These are phyloP conservation scores for Sphyrna mokarran DNA, from an alignment of 2,113 vertebrate species.

Conservation along the genomic window DNA sequence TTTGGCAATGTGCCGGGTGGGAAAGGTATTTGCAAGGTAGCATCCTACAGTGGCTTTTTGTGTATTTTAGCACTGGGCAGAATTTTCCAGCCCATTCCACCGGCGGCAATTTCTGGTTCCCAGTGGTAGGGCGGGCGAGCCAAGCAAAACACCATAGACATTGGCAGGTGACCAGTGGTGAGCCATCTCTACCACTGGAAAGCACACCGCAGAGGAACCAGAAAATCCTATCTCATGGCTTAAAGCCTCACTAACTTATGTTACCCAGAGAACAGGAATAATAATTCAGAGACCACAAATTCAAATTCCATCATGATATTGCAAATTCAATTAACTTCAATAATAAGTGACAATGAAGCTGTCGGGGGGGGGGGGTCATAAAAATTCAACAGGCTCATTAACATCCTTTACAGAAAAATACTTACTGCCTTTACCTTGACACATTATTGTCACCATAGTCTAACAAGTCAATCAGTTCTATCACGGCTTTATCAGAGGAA, in stretches of 20 bases:
- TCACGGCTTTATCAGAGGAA: neutral
- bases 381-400: neutral
- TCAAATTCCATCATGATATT: neutral
- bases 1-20: too few relatives aligned
- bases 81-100: too few relatives aligned
- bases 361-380: neutral
- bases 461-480: neutral
- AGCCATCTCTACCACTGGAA: too few relatives aligned
- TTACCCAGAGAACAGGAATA: neutral
- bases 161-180: too few relatives aligned
- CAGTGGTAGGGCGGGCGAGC: too few relatives aligned
- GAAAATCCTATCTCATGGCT: neutral
- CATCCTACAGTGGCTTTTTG: neutral
- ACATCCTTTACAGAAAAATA: neutral
- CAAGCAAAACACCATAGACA: too few relatives aligned
- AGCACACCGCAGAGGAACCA: too few relatives aligned
- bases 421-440: neutral
- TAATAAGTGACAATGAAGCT: neutral
- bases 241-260: neutral
- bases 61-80: neutral
- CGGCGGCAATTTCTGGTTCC: too few relatives aligned
- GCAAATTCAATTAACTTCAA: neutral
- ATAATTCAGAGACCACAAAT: neutral
- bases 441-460: neutral
- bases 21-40: too few relatives aligned